phyloP scores from a whole-genome alignment of 2,797 vertebrate genomes.

The Halcyon chelicuti region DNA sequence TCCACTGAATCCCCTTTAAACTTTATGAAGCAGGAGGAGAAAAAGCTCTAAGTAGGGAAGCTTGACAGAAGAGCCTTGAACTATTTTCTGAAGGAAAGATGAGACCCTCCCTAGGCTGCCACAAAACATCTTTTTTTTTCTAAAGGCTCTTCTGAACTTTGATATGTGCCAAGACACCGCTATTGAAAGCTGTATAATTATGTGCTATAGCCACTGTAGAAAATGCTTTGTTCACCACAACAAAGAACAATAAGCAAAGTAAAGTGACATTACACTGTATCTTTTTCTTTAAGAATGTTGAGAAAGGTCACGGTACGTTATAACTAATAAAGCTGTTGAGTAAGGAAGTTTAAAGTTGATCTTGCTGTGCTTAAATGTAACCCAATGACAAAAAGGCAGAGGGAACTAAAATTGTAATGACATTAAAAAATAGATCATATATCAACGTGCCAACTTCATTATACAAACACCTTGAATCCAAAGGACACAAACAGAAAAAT shows the following conservation, averaged over 20 bases:
- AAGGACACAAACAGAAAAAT: conserved; percentile 59
- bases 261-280: conserved; percentile 85
- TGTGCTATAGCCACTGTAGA: conserved; percentile 86
- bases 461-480: conserved; percentile 77
- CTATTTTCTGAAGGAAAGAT: conserved; percentile 94
- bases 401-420: conserved; percentile 79
- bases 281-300: conserved; percentile 88
- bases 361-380: conserved; percentile 82
- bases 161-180: conserved; percentile 88
- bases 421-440: conserved; percentile 77
- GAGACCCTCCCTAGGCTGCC: conserved; percentile 94
- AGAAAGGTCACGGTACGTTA: conserved; percentile 82
- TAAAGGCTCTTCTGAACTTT: conserved; percentile 89
- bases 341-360: conserved; percentile 85
- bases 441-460: conserved; percentile 76
- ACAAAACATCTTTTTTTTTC: conserved; percentile 94
- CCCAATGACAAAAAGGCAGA: conserved; percentile 80
- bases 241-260: conserved; percentile 89
- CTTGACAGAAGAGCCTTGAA: conserved; percentile 95
- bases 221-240: conserved; percentile 87
- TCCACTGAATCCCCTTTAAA: conserved; percentile 89
- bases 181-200: conserved; percentile 89
- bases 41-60: conserved; percentile 89
- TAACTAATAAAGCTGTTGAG: conserved; percentile 86
- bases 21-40: conserved; percentile 91